Percentiles rank a stretch among this genome's conserved stretches.
phyloP scores from a whole-genome alignment of 2,113 vertebrate genomes.

The Astatotilapia flaviijosephi region DNA sequence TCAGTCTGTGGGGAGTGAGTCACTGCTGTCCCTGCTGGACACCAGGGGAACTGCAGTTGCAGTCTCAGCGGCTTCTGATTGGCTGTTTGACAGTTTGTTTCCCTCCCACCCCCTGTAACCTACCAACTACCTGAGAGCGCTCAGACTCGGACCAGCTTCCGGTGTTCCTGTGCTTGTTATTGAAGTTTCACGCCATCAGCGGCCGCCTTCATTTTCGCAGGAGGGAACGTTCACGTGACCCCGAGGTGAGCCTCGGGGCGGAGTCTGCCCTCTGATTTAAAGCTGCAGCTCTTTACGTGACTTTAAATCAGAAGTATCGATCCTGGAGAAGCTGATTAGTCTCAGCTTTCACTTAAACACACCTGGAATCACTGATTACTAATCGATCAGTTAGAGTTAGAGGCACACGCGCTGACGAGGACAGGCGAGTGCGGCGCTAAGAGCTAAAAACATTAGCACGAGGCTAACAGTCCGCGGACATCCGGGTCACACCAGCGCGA shows the following conservation, averaged over 20 bases:
- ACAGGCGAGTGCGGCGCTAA: not conserved
- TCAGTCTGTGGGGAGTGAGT: not conserved
- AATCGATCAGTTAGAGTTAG: not conserved
- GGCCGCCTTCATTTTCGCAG: not conserved
- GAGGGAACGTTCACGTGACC: not conserved
- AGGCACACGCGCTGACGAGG: not conserved
- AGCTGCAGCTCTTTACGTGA: not conserved
- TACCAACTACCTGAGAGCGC: not conserved
- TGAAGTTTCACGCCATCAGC: not conserved
- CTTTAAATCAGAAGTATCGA: not conserved
- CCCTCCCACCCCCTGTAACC: not conserved
- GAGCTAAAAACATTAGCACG: constrained; percentile 34
- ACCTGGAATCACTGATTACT: not conserved
- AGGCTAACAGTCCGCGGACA: not conserved
- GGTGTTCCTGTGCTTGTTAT: not conserved
- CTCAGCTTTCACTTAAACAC: not conserved
- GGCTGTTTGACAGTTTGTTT: not conserved
- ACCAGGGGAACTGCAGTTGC: not conserved
- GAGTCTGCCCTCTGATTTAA: not conserved
- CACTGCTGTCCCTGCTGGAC: not conserved
- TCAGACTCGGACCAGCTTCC: not conserved
- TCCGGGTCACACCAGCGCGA: too few relatives aligned
- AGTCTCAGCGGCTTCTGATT: not conserved
- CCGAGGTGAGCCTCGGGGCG: not conserved
- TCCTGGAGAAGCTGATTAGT: not conserved